Evolutionary conservation across 2,797 vertebrate species (phyloP), one percentile per base, ranked within the genome.

Genomic region (Notolepis coatsorum): DNA sequence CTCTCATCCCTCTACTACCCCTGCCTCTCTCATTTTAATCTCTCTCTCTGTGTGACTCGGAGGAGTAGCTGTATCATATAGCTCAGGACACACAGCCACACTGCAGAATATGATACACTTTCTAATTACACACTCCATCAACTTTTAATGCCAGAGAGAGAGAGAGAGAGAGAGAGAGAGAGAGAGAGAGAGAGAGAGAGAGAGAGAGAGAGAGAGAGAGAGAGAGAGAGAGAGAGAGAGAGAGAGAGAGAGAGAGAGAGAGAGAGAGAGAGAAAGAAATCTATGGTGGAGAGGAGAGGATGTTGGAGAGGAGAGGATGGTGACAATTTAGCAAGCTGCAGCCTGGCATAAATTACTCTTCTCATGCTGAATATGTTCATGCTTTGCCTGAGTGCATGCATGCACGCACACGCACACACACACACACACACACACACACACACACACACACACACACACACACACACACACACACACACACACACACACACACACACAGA

Each of bases 81-180:
- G 85, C 82, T 85, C 70, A 83, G 81, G 84, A 88, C 87, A 87
- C 73, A 77, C 86, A 87, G 85, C 79, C 84, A 87, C 82, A 82
- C 86, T 89, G 86, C 85, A 88, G 88, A 97, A 97, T 95, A 95
- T 91, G 96, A 96, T 96, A 96, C 95, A 95, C 94, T 94, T 96
- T 97, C 96, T 96, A 96, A 97, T 98, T 97, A 97, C 96, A 97
- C 96, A 97, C 94, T 94, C 93, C 95, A 96, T 96, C 95, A 94
- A 93, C 88, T 95, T 96, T 97, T 91, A 88, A 93, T 92, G 89
- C 91, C 88, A 84, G 81, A 84, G 81, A 87, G 87, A 89, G 50
- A 37, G 20, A 43, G 65, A 58, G 51, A 53, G 62, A 30, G 8
- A 17, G 43, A 17, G 7, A 25, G 43, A 37, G 20, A 27, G n/a